Percentiles rank a stretch among this genome's conserved stretches.
phyloP scores from a whole-genome alignment of 2,888 invertebrate species.

The Mesorhabditis sp. region DNA sequence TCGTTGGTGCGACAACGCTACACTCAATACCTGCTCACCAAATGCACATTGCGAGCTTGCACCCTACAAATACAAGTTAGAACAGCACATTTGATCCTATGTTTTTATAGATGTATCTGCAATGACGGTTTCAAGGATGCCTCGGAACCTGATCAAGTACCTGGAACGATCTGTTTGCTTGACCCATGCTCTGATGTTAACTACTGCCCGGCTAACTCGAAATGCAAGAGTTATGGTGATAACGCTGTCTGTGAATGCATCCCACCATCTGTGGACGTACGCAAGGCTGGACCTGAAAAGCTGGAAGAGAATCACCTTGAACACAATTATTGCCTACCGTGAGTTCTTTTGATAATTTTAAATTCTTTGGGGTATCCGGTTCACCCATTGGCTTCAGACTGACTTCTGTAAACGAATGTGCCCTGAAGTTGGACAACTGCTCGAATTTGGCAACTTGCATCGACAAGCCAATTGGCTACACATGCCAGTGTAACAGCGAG shows the following conservation, averaged over 20 bases:
- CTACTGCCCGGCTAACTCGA: constrained; percentile 82
- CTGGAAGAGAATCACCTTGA: neutral
- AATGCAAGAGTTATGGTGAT: constrained; percentile 76
- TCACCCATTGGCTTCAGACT: constrained; percentile 23
- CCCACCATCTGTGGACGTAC: constrained; percentile 44
- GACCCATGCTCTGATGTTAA: constrained; percentile 62
- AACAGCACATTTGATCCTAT: neutral
- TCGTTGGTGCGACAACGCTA: constrained; percentile 45
- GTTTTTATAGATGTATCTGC: neutral
- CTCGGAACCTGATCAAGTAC: constrained; percentile 30
- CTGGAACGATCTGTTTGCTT: constrained; percentile 59
- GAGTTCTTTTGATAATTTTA: neutral
- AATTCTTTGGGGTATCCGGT: neutral
- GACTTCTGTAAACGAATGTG: constrained; percentile 48
- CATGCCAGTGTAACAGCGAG: constrained; percentile 42
- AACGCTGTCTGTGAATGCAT: constrained; percentile 43
- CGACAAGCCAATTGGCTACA: constrained; percentile 44
- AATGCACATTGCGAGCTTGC: constrained; percentile 47
- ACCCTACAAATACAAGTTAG: constrained; percentile 40
- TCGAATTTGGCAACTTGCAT: constrained; percentile 47
- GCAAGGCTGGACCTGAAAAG: constrained; percentile 21
- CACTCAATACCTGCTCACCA: constrained; percentile 45
- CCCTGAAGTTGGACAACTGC: constrained; percentile 53
- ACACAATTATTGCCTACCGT: constrained; percentile 7
- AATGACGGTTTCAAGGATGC: constrained; percentile 12